Conservation (phyloP, 2,888 invertebrate species). For the Drosophila leonis region DNA sequence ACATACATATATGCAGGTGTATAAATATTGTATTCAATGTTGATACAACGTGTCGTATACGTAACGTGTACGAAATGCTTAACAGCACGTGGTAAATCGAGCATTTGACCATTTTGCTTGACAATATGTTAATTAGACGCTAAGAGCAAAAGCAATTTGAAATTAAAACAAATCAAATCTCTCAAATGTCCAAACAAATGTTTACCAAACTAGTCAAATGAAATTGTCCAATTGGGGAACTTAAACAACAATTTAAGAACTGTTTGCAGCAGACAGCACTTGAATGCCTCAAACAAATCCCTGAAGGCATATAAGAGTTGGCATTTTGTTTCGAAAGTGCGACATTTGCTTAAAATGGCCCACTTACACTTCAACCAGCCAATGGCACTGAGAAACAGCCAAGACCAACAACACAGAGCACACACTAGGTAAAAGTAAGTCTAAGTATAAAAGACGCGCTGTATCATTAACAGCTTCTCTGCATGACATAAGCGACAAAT, state of each 20-base stretch:
- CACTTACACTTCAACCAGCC: conserved; percentile 31
- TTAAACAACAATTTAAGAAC: conserved; percentile 21
- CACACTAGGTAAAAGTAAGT: conserved; percentile 29
- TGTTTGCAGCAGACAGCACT: conserved; percentile 15
- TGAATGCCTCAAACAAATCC: conserved; percentile 37
- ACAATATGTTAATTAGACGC: conserved; percentile 35
- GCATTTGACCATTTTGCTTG: conserved; percentile 25
- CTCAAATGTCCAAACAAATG: conserved; percentile 24
- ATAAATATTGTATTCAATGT: conserved; percentile 23
- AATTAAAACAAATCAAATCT: conserved; percentile 14
- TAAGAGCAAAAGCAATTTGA: conserved; percentile 23
- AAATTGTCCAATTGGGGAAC: neutral
- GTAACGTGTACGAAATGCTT: conserved; percentile 22
- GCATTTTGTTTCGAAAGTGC: conserved; percentile 44
- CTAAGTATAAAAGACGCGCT: conserved; percentile 54
- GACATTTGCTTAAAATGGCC: conserved; percentile 49
- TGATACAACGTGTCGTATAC: conserved; percentile 40
- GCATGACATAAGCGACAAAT: conserved; percentile 56
- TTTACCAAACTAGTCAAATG: conserved; percentile 13
- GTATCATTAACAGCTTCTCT: conserved; percentile 78
- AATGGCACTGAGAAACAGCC: conserved; percentile 17
- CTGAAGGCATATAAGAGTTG: conserved; percentile 16
- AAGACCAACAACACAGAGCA: conserved; percentile 15
- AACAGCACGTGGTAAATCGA: conserved; percentile 26
- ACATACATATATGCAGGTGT: neutral